Conservation (phyloP, 2,797 vertebrate species). For the Eulemur coronatus region DNA sequence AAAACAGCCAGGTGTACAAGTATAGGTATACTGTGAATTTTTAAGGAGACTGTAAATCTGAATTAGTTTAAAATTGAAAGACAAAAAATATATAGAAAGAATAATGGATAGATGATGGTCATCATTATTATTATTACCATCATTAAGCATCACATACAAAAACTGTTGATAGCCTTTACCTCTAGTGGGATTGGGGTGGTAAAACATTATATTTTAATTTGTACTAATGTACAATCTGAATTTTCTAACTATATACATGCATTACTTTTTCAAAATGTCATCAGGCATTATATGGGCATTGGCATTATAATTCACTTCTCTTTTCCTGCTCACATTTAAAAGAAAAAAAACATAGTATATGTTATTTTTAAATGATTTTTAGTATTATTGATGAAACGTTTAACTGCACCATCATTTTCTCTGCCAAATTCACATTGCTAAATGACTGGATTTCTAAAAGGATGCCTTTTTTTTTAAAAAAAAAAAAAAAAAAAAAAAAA, state of each 20-base stretch:
- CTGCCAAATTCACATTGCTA: neutral
- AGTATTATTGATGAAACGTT: neutral
- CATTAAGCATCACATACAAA: neutral
- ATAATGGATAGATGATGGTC: neutral
- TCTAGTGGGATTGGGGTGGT: neutral
- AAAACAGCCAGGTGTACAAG: neutral
- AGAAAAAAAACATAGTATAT: neutral
- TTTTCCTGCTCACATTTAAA: neutral
- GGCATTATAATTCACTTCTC: neutral
- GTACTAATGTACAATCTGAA: neutral
- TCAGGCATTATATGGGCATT: neutral
- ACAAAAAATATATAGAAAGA: neutral
- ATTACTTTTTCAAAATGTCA: neutral
- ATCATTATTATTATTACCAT: neutral
- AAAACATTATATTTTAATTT: neutral
- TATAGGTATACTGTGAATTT: neutral
- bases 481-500: neutral
- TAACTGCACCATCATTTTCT: neutral
- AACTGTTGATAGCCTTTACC: neutral
- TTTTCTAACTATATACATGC: neutral
- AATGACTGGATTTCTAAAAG: neutral
- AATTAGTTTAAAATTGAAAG: neutral
- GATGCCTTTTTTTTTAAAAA: neutral
- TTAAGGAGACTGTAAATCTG: neutral
- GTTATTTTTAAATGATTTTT: slow-evolving; percentile 34